Conservation (phyloP, 2,113 vertebrate species). For the Procavia capensis region DNA sequence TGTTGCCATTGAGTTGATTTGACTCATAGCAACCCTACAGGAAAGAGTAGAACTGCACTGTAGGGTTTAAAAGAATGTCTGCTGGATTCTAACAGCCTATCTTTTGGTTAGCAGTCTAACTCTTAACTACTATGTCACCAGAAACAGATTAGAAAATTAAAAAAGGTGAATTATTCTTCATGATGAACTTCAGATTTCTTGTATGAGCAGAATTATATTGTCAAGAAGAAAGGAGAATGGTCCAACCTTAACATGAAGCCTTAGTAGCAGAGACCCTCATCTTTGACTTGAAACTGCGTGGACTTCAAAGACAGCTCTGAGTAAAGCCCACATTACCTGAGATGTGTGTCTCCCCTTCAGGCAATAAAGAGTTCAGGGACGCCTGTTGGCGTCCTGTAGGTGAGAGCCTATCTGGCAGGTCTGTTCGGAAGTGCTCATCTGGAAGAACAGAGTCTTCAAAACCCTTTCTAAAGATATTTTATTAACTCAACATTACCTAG, state of each 20-base stretch:
- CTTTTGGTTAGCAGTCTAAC: too few relatives aligned
- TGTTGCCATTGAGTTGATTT: too few relatives aligned
- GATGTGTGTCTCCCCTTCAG: background rate
- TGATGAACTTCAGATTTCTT: background rate
- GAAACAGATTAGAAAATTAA: background rate
- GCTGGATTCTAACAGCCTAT: too few relatives aligned
- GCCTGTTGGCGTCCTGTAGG: too few relatives aligned
- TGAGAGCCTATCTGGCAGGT: background rate
- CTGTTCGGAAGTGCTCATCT: background rate
- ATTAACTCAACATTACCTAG: too few relatives aligned
- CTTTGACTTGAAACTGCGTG: background rate
- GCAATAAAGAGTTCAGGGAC: background rate
- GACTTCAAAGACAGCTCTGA: background rate
- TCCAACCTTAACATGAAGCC: background rate
- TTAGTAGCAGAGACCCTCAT: background rate
- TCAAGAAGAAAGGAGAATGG: background rate
- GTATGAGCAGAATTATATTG: background rate
- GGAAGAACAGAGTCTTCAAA: background rate
- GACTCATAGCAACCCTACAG: too few relatives aligned
- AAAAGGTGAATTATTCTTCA: background rate
- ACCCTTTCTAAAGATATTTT: background rate
- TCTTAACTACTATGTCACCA: too few relatives aligned
- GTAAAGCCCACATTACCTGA: background rate
- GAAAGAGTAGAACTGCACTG: too few relatives aligned
- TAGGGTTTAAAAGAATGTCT: too few relatives aligned